phyloP scores from a whole-genome alignment of 2,888 invertebrate genomes.

The Oasisia sp. region DNA sequence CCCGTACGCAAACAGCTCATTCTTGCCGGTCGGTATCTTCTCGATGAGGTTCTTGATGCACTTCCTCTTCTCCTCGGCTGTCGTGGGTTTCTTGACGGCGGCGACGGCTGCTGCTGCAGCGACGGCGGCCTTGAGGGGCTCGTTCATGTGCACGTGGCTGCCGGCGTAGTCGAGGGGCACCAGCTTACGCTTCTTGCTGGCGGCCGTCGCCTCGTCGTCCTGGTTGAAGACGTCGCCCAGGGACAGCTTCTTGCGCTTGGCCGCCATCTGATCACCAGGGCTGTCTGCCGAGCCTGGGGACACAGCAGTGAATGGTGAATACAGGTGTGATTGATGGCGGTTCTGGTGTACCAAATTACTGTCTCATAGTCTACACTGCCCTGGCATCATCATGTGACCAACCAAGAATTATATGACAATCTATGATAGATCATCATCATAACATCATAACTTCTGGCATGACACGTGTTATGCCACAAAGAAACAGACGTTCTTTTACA shows the following conservation, averaged over 20 bases:
- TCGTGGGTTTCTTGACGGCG: constrained; percentile 42
- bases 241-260: constrained; percentile 78
- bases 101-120: constrained; percentile 8
- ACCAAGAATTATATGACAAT: not conserved
- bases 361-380: no score
- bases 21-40: constrained; percentile 97
- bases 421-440: not conserved
- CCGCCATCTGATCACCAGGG: constrained; percentile 40
- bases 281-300: constrained; percentile 34
- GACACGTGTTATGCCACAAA: no score
- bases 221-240: constrained; percentile 88
- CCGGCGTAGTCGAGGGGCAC: constrained; percentile 55
- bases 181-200: constrained; percentile 79
- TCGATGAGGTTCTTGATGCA: constrained; percentile 97
- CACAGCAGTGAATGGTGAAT: not conserved
- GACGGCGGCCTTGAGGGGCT: not conserved
- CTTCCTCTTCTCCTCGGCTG: constrained; percentile 91
- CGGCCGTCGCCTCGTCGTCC: constrained; percentile 72
- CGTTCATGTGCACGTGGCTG: not conserved
- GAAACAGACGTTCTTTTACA: no score
- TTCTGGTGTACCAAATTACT: no score
- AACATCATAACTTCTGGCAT: not conserved
- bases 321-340: no score
- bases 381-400: no score
- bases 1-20: constrained; percentile 92